Percentiles rank a stretch among this genome's conserved stretches.
Conservation (phyloP, 2,888 invertebrate species). For the Gastracanthus pulcherrimus region DNA sequence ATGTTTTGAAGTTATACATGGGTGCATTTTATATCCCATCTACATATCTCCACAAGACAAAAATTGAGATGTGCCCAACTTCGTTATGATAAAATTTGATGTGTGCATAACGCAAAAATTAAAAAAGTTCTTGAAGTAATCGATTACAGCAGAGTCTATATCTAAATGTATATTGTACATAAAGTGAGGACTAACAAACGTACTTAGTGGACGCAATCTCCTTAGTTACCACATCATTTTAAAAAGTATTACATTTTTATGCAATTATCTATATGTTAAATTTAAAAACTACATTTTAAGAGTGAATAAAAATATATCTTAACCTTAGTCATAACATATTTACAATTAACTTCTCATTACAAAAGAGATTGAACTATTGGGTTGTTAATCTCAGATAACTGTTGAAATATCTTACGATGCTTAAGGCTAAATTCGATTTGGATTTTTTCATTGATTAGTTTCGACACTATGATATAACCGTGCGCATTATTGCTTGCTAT, state of each 20-base stretch:
- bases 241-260: conserved; percentile 40
- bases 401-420: conserved; percentile 30
- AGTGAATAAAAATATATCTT: conserved; percentile 20
- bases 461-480: conserved; percentile 40
- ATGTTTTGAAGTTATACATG: no score
- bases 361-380: conserved; percentile 48
- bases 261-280: conserved; percentile 19
- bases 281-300: conserved; percentile 24
- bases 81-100: no score
- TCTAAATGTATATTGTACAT: no score
- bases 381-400: conserved; percentile 33
- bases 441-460: conserved; percentile 48
- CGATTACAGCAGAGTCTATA: no score
- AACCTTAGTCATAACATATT: background rate
- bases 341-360: conserved; percentile 22
- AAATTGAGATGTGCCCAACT: no score
- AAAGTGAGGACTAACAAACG: no score
- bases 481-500: conserved; percentile 15
- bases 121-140: no score
- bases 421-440: conserved; percentile 35
- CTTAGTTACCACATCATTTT: conserved; percentile 29
- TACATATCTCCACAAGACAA: no score
- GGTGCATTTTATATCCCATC: no score
- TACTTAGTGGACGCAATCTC: no score
- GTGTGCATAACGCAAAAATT: no score